Base-by-base conservation (phyloP, 2,888 invertebrate species). In the Erebia ligea region DNA sequence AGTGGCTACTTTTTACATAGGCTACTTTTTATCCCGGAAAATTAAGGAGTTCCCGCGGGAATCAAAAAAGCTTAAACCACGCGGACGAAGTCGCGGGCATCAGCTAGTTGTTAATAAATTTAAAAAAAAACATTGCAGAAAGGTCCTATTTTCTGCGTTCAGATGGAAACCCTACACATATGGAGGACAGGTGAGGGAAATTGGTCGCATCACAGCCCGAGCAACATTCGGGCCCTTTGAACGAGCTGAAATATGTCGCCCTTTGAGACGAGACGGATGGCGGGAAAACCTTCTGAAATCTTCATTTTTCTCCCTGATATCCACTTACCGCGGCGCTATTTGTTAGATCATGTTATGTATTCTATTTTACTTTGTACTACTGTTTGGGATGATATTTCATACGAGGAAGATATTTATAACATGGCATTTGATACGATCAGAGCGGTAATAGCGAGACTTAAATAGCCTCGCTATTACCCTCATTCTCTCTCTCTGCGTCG, bases 261-360 rank as follows among this genome's bases (percentile, higher is more conserved):
- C 70, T 66, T 54, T 63, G 59, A 61, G 54, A 8, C 40, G 69
- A 61, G 65, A 69, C 59, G 59, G 65, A 69, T 65, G 42, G 69
- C 69, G 65, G 65, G 65, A 67, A 66, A 66, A 69, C 70, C 70
- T 62, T 70, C 67, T 61, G 61, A 70, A 66, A 66, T 70, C 70
- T 62, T 66, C 66, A 70, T 70, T 66, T 70, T 70, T 70, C 70
- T 69, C 59, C 13, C 65, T 50, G 63, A 58, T 64, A 64, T 64
- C 42, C 17, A 57, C 40, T 42, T 66, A 56, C 42, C 34, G 52
- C 52, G 19, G 19, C n/a, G 15, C 34, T 52, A 21, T 61, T 19
- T 61, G 42, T 61, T 21, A 68, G n/a, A 54, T 45, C 19, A 56
- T 56, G 17, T 42, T 56, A 54, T 68, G 34, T 52, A 13, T 67